Conservation (phyloP, 2,888 invertebrate species). For the Cryptus armator region DNA sequence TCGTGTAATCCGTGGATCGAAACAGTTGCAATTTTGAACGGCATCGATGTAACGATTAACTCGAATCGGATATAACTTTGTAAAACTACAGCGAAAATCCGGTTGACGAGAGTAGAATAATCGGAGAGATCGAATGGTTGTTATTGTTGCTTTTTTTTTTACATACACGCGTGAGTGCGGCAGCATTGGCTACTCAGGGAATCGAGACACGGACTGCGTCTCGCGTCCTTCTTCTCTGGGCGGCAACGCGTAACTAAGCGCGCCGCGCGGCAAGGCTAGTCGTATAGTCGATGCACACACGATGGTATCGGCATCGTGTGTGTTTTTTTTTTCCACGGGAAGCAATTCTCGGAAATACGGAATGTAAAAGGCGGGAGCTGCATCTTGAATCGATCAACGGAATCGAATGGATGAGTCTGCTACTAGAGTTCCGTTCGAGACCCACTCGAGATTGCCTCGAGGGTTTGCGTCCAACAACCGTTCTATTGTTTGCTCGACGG, state of each 20-base stretch:
- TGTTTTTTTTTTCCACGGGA: constrained; percentile 24
- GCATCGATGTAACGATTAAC: background rate
- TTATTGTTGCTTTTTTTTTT: background rate
- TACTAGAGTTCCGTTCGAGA: background rate
- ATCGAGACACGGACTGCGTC: constrained; percentile 57
- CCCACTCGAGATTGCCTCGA: constrained; percentile 24
- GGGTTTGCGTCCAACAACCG: constrained; percentile 49
- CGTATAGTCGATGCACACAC: constrained; percentile 2
- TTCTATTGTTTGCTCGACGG: constrained; percentile 48
- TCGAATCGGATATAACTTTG: constrained; percentile 6
- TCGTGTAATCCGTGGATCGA: background rate
- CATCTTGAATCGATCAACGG: constrained; percentile 67
- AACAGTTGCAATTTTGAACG: background rate
- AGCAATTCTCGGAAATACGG: constrained; percentile 62
- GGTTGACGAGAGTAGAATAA: background rate
- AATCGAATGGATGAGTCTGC: constrained; percentile 53
- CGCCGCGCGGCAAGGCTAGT: background rate
- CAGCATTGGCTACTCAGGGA: constrained; percentile 44
- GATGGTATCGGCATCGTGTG: constrained; percentile 15
- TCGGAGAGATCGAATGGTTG: background rate
- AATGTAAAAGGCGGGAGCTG: constrained; percentile 49
- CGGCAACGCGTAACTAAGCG: constrained; percentile 29
- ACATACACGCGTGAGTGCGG: constrained; percentile 20
- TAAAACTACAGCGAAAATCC: background rate
- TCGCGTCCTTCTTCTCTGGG: background rate